Percentiles rank a stretch among this genome's conserved stretches.
phyloP scores from a whole-genome alignment of 2,888 invertebrate genomes.

The Herminia tarsipennalis region DNA sequence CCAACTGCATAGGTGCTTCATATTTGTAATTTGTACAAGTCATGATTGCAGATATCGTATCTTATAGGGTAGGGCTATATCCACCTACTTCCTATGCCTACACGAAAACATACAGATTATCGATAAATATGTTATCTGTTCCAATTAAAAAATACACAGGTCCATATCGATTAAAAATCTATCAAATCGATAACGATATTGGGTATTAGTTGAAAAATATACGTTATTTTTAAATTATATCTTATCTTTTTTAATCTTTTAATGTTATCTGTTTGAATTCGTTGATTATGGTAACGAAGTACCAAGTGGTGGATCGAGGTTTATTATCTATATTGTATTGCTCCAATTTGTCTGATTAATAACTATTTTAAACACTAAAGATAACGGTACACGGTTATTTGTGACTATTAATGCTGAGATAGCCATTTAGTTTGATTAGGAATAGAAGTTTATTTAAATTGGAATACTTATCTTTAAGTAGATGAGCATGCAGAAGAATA shows the following conservation, averaged over 20 bases:
- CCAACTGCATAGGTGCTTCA: not conserved
- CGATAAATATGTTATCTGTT: conserved; percentile 32
- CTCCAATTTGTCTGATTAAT: conserved; percentile 15
- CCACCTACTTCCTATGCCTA: conserved; percentile 20
- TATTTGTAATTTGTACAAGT: not conserved
- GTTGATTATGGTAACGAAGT: conserved; percentile 15
- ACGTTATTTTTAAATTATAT: conserved; percentile 19
- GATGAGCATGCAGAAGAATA: no score
- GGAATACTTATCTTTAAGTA: no score
- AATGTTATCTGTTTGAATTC: conserved; percentile 17
- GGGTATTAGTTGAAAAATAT: conserved; percentile 36
- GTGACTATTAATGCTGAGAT: not conserved
- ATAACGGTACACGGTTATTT: not conserved
- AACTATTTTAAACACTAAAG: conserved; percentile 1
- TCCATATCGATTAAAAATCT: conserved; percentile 34
- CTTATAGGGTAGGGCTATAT: conserved; percentile 18
- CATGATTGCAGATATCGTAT: not conserved
- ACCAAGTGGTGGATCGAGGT: not conserved
- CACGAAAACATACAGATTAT: conserved; percentile 27
- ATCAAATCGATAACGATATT: conserved; percentile 40
- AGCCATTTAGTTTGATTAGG: no score
- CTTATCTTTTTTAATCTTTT: conserved; percentile 27
- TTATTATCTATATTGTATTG: conserved; percentile 12
- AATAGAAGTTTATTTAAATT: no score
- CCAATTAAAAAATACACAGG: conserved; percentile 42